These are phyloP conservation scores for Drosophila percnosoma DNA, from an alignment of 2,888 invertebrate species.

Conservation along the genomic window DNA sequence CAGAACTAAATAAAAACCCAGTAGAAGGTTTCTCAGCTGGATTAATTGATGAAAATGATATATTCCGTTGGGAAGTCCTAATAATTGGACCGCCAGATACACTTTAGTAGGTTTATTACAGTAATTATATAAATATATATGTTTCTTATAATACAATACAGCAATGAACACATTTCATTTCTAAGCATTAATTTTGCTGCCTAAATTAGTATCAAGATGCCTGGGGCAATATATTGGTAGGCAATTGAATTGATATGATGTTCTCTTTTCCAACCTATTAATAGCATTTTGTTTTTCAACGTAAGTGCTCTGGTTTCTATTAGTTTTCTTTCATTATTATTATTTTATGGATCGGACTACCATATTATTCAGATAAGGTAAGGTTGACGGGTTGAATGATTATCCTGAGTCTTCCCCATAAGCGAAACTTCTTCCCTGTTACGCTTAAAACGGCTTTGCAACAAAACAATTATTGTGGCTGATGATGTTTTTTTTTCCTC, in stretches of 20 bases:
- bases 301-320: not conserved
- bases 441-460: not conserved
- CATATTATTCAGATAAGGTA: slow-evolving; percentile 2
- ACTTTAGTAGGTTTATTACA: slow-evolving; percentile 93
- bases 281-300: not conserved
- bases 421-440: not conserved
- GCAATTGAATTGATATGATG: not conserved
- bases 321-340: not conserved
- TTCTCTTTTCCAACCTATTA: not conserved
- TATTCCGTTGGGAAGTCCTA: slow-evolving; percentile 99
- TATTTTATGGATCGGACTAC: not conserved
- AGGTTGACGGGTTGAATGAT: not conserved
- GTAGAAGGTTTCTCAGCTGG: slow-evolving; percentile 99
- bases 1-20: slow-evolving; percentile 99
- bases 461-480: not conserved
- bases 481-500: not conserved
- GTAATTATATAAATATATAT: slow-evolving; percentile 15
- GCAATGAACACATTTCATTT: not conserved
- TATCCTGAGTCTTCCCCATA: not conserved
- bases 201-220: not conserved
- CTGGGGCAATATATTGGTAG: not conserved
- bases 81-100: slow-evolving; percentile 99
- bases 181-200: not conserved
- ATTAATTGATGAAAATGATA: slow-evolving; percentile 99
- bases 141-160: not conserved